Percentiles rank a stretch among this genome's conserved stretches.
Evolutionary conservation across 92 coral and sea anemone genomes (phyloP).

Genomic region (Heteractis magnifica): DNA sequence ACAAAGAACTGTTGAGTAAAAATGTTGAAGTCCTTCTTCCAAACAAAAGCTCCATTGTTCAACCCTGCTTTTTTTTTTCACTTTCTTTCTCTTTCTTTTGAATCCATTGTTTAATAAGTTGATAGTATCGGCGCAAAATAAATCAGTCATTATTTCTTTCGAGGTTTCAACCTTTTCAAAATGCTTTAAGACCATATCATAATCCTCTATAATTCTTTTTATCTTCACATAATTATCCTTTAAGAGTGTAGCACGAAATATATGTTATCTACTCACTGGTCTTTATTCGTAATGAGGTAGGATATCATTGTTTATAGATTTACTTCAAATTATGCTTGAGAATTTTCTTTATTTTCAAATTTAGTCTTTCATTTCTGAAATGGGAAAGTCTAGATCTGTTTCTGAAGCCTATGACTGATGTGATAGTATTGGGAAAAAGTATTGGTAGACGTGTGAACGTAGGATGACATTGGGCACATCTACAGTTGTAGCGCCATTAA

Average conservation of each 20-base stretch:
- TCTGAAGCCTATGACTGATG: not conserved
- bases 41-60: not conserved
- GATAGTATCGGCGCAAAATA: not conserved
- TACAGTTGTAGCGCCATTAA: slow-evolving; percentile 42
- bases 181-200: not conserved
- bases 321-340: not conserved
- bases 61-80: not conserved
- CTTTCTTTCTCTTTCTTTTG: not conserved
- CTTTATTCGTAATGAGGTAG: not conserved
- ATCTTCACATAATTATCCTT: not conserved
- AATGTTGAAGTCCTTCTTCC: not conserved
- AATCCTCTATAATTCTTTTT: not conserved
- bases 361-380: not conserved
- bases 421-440: not conserved
- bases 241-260: not conserved
- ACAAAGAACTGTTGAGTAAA: not conserved
- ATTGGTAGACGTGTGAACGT: not conserved
- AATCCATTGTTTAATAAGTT: not conserved
- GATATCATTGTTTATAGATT: not conserved
- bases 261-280: not conserved
- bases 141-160: not conserved
- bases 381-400: not conserved
- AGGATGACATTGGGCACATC: not conserved
- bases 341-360: not conserved
- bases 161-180: not conserved